phyloP scores from a whole-genome alignment of 2,797 vertebrate genomes.

The Macrochelys suwanniensis region DNA sequence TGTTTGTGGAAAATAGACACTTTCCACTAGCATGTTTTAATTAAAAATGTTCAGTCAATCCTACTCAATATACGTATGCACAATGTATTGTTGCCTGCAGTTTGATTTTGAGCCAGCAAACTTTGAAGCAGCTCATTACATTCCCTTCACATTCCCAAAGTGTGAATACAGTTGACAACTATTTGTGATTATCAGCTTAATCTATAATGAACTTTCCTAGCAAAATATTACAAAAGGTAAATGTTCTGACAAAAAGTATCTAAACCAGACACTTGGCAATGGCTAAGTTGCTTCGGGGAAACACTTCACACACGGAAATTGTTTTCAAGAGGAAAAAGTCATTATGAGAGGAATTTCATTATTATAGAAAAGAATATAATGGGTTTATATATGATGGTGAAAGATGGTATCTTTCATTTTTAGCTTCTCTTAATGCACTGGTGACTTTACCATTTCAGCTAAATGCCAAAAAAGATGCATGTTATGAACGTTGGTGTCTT shows the following conservation, averaged over 20 bases:
- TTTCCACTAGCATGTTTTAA: neutral
- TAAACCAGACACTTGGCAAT: conserved; percentile 37
- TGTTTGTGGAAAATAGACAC: neutral
- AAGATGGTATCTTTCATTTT: conserved; percentile 53
- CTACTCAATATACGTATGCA: neutral
- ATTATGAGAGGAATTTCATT: conserved; percentile 56
- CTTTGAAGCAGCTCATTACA: conserved; percentile 1
- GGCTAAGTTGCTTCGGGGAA: conserved; percentile 43
- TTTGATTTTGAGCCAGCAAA: conserved; percentile 7
- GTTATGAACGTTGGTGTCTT: conserved; percentile 40
- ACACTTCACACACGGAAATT: conserved; percentile 23
- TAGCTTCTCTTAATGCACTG: conserved; percentile 57
- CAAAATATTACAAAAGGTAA: conserved; percentile 42
- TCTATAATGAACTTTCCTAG: conserved; percentile 35
- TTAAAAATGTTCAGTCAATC: neutral
- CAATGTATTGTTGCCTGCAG: neutral
- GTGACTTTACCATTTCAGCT: conserved; percentile 61
- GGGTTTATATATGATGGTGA: conserved; percentile 3
- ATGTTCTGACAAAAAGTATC: conserved; percentile 44
- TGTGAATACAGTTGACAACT: conserved; percentile 10
- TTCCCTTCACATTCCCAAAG: neutral
- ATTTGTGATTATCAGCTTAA: conserved; percentile 52
- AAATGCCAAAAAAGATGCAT: conserved; percentile 64
- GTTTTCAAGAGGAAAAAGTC: conserved; percentile 45
- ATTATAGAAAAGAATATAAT: conserved; percentile 41